phyloP scores from a whole-genome alignment of 2,113 vertebrate species.

The Haplochromis burtoni region DNA sequence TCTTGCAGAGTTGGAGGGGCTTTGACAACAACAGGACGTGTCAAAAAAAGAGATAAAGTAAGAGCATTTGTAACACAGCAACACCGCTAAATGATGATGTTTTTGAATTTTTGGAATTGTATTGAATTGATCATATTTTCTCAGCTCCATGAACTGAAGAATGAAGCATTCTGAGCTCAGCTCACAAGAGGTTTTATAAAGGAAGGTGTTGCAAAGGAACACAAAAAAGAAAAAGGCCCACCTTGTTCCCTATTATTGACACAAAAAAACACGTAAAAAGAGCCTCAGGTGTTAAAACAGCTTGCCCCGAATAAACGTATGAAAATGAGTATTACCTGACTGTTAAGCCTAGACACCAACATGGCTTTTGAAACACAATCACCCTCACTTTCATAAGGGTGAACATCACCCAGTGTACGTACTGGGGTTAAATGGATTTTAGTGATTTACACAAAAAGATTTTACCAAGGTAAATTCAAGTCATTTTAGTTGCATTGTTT shows the following conservation, averaged over 20 bases:
- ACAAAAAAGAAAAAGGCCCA: background rate
- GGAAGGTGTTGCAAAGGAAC: background rate
- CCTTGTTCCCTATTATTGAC: background rate
- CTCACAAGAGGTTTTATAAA: background rate
- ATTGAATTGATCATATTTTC: background rate
- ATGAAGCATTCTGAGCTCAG: background rate
- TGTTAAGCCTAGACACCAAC: background rate
- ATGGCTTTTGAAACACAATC: background rate
- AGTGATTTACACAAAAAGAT: background rate
- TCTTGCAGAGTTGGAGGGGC: constrained; percentile 33
- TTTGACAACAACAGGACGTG: constrained; percentile 31
- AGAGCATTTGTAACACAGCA: background rate
- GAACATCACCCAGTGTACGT: background rate
- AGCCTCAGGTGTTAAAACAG: background rate
- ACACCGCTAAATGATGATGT: background rate
- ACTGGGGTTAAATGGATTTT: background rate
- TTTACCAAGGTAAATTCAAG: background rate
- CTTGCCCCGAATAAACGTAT: background rate
- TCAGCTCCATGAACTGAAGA: background rate
- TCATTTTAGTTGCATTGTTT: background rate
- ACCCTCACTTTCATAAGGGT: background rate
- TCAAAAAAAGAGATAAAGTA: background rate
- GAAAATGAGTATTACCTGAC: background rate
- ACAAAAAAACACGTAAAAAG: background rate
- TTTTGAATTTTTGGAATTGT: background rate